Conservation (phyloP, 2,113 vertebrate species). For the Alligator sinensis region DNA sequence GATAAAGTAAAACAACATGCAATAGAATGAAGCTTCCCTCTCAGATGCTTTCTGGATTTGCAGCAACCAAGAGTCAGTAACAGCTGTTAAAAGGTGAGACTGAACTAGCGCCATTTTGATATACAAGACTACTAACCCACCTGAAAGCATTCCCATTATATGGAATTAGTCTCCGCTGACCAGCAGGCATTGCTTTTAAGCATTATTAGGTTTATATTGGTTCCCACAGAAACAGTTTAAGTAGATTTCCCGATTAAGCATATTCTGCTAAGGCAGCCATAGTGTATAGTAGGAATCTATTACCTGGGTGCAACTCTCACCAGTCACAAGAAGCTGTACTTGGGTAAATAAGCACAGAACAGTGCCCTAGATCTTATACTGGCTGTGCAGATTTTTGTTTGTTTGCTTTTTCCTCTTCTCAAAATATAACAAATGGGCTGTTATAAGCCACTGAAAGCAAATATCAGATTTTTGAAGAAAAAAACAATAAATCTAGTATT, state of each 20-base stretch:
- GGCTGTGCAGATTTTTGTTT: background rate
- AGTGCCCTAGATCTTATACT: background rate
- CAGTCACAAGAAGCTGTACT: background rate
- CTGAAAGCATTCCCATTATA: background rate
- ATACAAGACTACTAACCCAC: background rate
- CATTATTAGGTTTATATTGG: rapidly evolving
- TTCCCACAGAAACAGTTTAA: background rate
- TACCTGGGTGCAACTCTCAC: background rate
- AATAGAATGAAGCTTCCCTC: background rate
- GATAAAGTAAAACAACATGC: background rate
- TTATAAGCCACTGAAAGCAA: background rate
- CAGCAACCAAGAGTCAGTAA: rapidly evolving
- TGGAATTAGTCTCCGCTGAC: background rate
- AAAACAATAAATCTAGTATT: background rate
- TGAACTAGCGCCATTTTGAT: background rate
- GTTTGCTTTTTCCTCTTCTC: background rate
- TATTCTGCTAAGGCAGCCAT: rapidly evolving
- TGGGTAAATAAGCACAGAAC: rapidly evolving
- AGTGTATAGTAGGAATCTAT: background rate
- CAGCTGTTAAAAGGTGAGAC: background rate
- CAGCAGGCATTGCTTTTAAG: background rate
- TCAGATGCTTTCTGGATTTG: rapidly evolving
- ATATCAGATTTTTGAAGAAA: background rate
- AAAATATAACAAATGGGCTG: background rate
- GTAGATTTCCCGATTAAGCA: rapidly evolving